Evolutionary conservation across 2,113 vertebrate genomes (phyloP).

Genomic region (Cromileptes altivelis): DNA sequence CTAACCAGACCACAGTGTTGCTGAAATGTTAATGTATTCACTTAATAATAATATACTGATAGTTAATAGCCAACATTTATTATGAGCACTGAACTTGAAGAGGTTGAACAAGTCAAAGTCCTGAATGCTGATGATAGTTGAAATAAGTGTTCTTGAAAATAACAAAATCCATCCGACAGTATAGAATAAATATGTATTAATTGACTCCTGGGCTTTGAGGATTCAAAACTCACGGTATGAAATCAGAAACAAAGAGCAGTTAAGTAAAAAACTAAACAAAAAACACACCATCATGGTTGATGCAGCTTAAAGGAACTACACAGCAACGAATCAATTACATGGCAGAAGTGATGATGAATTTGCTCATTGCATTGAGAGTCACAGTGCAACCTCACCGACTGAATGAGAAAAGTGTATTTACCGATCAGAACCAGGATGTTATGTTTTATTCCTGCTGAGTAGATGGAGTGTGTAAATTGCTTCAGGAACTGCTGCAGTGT

Average conservation of each 20-base stretch:
- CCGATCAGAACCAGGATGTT: slow-evolving; percentile 59
- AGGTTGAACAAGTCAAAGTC: not conserved
- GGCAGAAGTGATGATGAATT: not conserved
- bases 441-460: slow-evolving; percentile 66
- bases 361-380: not conserved
- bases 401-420: slow-evolving; percentile 58
- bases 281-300: not conserved
- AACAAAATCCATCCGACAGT: not conserved
- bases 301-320: not conserved
- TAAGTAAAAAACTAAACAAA: not conserved
- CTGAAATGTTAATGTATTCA: too few species aligned
- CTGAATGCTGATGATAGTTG: not conserved
- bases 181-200: not conserved
- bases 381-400: not conserved
- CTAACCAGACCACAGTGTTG: too few species aligned
- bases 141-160: not conserved
- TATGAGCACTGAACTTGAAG: not conserved
- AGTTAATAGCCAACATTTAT: too few species aligned
- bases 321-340: not conserved
- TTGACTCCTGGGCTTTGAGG: not conserved
- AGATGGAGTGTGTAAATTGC: slow-evolving; percentile 67
- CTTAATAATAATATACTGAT: too few species aligned
- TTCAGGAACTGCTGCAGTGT: slow-evolving; percentile 64
- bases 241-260: not conserved
- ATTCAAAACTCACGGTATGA: not conserved